Base-by-base conservation (phyloP, 2,888 invertebrate species). In the Drosophila lacicola region DNA sequence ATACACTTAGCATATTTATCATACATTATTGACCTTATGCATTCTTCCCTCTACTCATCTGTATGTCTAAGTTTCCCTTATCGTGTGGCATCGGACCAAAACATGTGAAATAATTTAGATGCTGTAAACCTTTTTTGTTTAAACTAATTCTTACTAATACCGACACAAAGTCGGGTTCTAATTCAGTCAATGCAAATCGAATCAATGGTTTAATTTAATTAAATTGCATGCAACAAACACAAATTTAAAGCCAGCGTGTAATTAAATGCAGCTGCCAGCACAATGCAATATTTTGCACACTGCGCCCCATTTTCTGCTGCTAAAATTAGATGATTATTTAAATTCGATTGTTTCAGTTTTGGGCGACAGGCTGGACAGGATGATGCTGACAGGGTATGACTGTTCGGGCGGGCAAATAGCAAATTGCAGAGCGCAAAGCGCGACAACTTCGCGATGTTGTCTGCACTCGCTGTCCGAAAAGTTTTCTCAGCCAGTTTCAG, bases 401-500 rank as follows among this genome's bases (percentile, higher is more conserved):
- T 44, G 63, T 33, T 11, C 46, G 21, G 37, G 29, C 42, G 21
- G 4, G 34, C 14, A 50, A 66, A 55, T 50, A 70, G 62, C 41
- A 51, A 69, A 62, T 69, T 56, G 69, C 53, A 53, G 60, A 56
- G 51, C 10, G 47, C 10, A 49, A 21, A 6, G n/a, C 17, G 36
- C 34, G 66, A 67, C 44, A 46, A 46, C 17, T 54, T 36, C 9
- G 3, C 33, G 46, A 41, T 53, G 46, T 37, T 58, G 68, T 54
- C 67, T 61, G 76, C 70, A 78, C 68, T 82, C 49, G 79, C 67
- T 71, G 87, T 78, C 77, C 69, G 60, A 85, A 64, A 84, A 85
- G 65, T 88, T 85, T 80, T 50, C 13, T 21, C 49, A 57, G 61
- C 69, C 70, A 78, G 70, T 83, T 74, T 39, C 60, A 68, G 77